Evolutionary conservation across 2,888 invertebrate genomes (phyloP), one percentile per base, ranked within the genome.

Genomic region (Eristalis tenax): DNA sequence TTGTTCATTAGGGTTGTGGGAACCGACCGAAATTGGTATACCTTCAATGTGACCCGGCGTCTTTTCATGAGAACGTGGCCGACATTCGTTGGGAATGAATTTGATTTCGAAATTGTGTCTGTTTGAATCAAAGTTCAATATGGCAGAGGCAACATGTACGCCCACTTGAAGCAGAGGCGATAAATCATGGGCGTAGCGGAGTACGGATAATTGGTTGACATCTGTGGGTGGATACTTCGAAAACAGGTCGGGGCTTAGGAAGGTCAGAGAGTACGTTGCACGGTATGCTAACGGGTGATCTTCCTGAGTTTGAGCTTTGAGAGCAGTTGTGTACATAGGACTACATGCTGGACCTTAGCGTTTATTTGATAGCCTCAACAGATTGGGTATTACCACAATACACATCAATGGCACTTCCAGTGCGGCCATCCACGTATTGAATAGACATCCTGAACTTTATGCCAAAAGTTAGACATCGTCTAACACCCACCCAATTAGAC

Each of bases 61-160:
- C 13, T 28, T n/a, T 57, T 28, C 38, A 4, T 22, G 59, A 15
- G 23, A 28, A 28, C 59, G 15, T 26, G 23, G 57, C 59, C 66
- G 50, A 59, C 79, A 70, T 80, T 73, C 66, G 73, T 73, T 68
- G 61, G 35, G 61, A 50, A 32, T 68, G 23, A 28, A 26, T 43
- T 32, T 61, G 13, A 32, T 32, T 32, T 32, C 1, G 10, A 61
- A 57, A 26, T 26, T 6, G 59, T 13, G 3, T 35, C 8, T 57
- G 50, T 71, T 57, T 43, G 57, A 68, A 61, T 50, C 73, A 79
- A 73, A 79, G 80, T 73, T 80, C 68, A 50, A 80, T 61, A 63
- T 68, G 38, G 50, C 50, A 50, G 8, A 13, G 23, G 56, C 15
- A 64, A 35, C 56, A 35, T 40, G 22, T 13, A 11, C 40, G 2